phyloP scores from a whole-genome alignment of 2,113 vertebrate genomes.

The Helogale parvula region DNA sequence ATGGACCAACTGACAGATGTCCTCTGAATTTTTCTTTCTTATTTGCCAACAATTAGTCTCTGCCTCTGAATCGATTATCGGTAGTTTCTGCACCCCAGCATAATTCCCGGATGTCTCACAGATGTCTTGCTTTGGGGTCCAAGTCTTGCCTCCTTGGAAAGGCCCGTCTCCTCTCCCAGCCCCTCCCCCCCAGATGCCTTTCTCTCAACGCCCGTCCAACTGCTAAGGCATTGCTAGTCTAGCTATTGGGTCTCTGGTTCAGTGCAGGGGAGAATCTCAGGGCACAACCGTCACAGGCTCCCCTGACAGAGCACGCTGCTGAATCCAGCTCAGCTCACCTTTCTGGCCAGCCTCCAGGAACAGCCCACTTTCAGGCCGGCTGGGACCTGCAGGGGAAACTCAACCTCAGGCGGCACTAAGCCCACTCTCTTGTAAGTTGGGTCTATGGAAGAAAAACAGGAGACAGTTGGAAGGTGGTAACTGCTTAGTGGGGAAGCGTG shows the following conservation, averaged over 20 bases:
- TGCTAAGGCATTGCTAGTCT: background rate
- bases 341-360: background rate
- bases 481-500: background rate
- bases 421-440: background rate
- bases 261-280: background rate
- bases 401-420: background rate
- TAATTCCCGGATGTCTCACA: slow-evolving; percentile 21
- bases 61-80: background rate
- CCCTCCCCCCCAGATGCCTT: background rate
- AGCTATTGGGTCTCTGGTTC: background rate
- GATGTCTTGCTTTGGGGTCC: background rate
- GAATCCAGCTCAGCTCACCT: background rate
- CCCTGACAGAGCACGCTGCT: background rate
- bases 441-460: background rate
- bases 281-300: background rate
- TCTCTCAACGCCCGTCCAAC: background rate
- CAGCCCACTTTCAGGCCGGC: background rate
- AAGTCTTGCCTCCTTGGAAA: background rate
- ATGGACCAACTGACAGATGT: background rate
- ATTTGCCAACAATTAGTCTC: background rate
- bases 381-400: background rate
- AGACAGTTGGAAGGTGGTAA: background rate
- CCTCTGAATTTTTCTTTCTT: background rate
- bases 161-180: background rate
- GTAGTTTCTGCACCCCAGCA: background rate